A percentile compares a stretch with the other conserved stretches of the same genome.
Conservation (phyloP, 2,797 vertebrate genomes). For the Coregonus sp. region DNA sequence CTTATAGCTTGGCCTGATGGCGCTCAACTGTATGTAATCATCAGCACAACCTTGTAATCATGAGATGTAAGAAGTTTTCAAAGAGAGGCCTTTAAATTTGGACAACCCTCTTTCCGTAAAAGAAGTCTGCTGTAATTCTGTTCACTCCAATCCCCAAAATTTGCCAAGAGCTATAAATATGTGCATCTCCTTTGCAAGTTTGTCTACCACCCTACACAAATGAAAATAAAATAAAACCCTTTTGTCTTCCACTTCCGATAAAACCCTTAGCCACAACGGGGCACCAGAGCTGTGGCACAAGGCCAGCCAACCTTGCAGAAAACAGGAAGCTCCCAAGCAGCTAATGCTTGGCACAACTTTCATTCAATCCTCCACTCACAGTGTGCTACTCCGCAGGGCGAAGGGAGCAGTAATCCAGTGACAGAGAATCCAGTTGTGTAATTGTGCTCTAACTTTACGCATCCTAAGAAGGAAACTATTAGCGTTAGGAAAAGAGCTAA, state of each 20-base stretch:
- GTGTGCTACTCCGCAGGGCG: background rate
- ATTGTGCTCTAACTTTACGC: too few species aligned
- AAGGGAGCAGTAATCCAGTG: too few species aligned
- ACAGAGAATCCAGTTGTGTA: too few species aligned
- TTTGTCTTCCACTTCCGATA: slow-evolving; percentile 43
- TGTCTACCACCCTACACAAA: background rate
- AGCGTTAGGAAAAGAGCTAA: background rate
- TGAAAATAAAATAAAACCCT: slow-evolving; percentile 26
- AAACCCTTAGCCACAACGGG: slow-evolving; percentile 52
- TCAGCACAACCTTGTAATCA: slow-evolving; percentile 66
- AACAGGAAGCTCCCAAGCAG: slow-evolving; percentile 67
- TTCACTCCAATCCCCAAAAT: background rate
- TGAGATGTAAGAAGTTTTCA: slow-evolving; percentile 52
- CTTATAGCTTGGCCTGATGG: background rate
- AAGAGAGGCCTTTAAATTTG: slow-evolving; percentile 28
- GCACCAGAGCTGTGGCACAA: slow-evolving; percentile 55
- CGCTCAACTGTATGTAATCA: slow-evolving; percentile 63
- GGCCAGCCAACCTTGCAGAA: slow-evolving; percentile 63
- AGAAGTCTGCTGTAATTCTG: background rate
- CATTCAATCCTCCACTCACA: slow-evolving; percentile 46
- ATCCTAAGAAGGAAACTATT: too few species aligned
- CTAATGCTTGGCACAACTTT: slow-evolving; percentile 62
- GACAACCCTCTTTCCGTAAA: background rate
- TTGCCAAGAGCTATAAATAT: background rate
- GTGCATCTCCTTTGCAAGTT: background rate